Evolutionary conservation across 2,888 invertebrate genomes (phyloP), one percentile per base, ranked within the genome.

Genomic region (Deladenus siricidicola): DNA sequence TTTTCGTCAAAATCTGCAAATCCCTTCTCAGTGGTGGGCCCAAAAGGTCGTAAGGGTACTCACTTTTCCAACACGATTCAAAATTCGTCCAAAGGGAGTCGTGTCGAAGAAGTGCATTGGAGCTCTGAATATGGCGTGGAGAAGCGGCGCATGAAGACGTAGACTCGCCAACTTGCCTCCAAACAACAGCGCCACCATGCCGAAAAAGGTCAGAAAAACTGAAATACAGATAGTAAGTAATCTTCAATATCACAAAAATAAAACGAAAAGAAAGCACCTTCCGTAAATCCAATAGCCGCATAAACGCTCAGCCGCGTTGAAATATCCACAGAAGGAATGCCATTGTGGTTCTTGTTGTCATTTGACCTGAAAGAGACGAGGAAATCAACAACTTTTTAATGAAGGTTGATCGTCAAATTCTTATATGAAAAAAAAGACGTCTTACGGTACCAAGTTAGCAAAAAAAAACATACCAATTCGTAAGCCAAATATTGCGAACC

Each of bases 41-140:
- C n/a, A n/a, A n/a, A n/a, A n/a, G n/a, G n/a, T n/a, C n/a, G n/a
- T n/a, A n/a, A n/a, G n/a, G 48, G 43, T 26, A 23, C 49, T 17
- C 23, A 70, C 70, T 55, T 77, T 77, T 44, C 77, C 77, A 43
- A 75, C 71, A 28, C 77, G 59, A 48, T 77, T 77, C 56, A 77
- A 53, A 52, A 77, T 72, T 23, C 77, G 64, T 29, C 77, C 77
- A 58, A 78, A 78, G 8, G 77, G 77, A 19, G 77, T 77, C 1
- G 74, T 76, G 61, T 77, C 77, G 59, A 70, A 77, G 66, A 77
- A 77, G 19, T 66, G 51, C 77, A 77, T 77, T 48, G 77, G 77
- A 19, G 77, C 77, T 2, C 77, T 70, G 66, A 77, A 76, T 48
- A 76, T 65, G 43, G 70, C 62, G 51, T 65, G 71, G 34, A 77